These are phyloP conservation scores for Lagopus leucura DNA, from an alignment of 2,113 vertebrate species.

Conservation along the genomic window DNA sequence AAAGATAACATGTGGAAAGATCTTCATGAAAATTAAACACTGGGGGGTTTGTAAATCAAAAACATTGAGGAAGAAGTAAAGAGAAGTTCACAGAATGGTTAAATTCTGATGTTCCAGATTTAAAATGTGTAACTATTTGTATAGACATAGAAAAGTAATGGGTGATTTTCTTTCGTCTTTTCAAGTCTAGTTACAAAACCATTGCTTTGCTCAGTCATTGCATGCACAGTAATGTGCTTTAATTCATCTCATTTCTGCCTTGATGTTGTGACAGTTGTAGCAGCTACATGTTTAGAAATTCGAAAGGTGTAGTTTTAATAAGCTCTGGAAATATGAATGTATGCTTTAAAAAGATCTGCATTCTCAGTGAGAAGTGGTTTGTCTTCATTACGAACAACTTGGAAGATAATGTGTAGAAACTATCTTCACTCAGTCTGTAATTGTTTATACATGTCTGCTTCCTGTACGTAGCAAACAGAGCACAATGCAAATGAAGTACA, in stretches of 20 bases:
- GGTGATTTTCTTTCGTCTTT: background rate
- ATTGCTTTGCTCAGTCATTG: background rate
- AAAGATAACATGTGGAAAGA: background rate
- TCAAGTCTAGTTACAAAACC: background rate
- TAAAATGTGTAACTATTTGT: background rate
- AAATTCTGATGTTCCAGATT: background rate
- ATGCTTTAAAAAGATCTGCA: constrained; percentile 3
- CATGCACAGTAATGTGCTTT: background rate
- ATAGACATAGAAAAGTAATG: background rate
- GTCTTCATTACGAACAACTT: constrained; percentile 43
- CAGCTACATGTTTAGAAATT: constrained; percentile 36
- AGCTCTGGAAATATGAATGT: constrained; percentile 38
- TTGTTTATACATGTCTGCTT: background rate
- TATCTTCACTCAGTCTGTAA: background rate
- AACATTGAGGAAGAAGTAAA: background rate
- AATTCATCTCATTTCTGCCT: background rate
- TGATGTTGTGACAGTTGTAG: background rate
- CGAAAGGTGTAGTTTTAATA: constrained; percentile 22
- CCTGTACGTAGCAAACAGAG: background rate
- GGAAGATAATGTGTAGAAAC: background rate
- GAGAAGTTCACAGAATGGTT: background rate
- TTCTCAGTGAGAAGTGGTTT: constrained; percentile 31
- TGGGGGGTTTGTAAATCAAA: background rate
- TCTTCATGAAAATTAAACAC: background rate
- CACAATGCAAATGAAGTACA: background rate